Evolutionary conservation across 1,140 invertebrate genomes (phyloP), one percentile per base, ranked within the genome.

Genomic region (Pseudomyrmex sp.): DNA sequence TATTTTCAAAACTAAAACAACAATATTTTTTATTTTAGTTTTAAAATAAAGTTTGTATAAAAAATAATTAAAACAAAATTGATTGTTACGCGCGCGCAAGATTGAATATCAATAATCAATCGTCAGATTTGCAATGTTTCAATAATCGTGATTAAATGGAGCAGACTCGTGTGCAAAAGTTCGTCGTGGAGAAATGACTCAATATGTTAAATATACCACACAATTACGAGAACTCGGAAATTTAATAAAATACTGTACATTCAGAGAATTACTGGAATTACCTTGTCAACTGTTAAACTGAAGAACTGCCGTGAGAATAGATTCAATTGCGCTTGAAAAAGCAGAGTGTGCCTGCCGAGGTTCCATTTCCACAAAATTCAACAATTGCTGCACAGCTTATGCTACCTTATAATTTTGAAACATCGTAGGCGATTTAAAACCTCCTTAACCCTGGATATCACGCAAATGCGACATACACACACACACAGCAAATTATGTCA

Each of bases 291-390:
- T 80, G 48, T 7, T 70, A 13, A n/a, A 80, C 54, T 61, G 20
- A 44, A 72, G 66, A 23, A 80, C 76, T 80, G 76, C 76, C 54
- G 44, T 69, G 65, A 79, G 63, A 23, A 18, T n/a, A 46, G 52
- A 59, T 70, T 80, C 59, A 80, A 80, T 80, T 80, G 76, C 54
- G 44, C 76, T 66, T 80, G 54, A 80, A 80, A 80, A 80, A 80
- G 66, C 56, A n/a, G 15, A 79, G 54, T 79, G 76, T 35, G 20
- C 56, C 66, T 72, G 66, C 44, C 46, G 66, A 80, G 76, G 61
- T 44, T 56, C 54, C 66, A 54, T 70, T 70, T 70, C 50, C 68
- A 70, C 68, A 70, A 80, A 80, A 80, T 80, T 10, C 12, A 79
- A 35, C 66, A 48, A 80, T 61, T 59, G 44, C 44, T 72, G 72